Evolutionary conservation across 1,140 invertebrate species (phyloP).

Genomic region (Bilobella aurantiaca): DNA sequence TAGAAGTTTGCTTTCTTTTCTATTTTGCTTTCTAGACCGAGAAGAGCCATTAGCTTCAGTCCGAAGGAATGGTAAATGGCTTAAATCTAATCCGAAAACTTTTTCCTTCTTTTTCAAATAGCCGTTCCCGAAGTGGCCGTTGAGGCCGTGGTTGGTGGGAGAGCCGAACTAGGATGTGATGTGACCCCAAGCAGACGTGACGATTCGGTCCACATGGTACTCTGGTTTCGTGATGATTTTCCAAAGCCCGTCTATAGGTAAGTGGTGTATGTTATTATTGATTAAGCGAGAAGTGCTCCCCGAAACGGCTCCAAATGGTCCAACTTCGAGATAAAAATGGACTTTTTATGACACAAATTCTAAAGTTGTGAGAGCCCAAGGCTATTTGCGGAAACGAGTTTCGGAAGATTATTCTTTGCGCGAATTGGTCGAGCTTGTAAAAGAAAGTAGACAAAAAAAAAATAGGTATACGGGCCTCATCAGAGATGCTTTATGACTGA

Average conservation of each 20-base stretch:
- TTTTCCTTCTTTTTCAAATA: constrained; percentile 36
- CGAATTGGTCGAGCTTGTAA: too few relatives aligned
- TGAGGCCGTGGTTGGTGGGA: constrained; percentile 65
- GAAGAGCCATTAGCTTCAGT: not conserved
- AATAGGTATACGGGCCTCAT: too few relatives aligned
- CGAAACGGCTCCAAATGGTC: too few relatives aligned
- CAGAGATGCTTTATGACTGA: too few relatives aligned
- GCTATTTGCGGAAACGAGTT: too few relatives aligned
- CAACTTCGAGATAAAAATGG: too few relatives aligned
- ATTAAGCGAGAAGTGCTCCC: not conserved
- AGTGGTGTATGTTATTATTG: constrained; percentile 37
- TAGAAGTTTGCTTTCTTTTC: not conserved
- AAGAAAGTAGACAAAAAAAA: too few relatives aligned
- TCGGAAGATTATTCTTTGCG: too few relatives aligned
- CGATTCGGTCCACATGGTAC: constrained; percentile 76
- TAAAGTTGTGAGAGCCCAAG: too few relatives aligned
- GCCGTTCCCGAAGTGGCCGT: constrained; percentile 59
- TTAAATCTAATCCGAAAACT: constrained; percentile 3
- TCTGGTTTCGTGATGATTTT: constrained; percentile 77
- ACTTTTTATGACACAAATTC: too few relatives aligned
- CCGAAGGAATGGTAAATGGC: not conserved
- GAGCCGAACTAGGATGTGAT: constrained; percentile 71
- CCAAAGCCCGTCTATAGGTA: constrained; percentile 78
- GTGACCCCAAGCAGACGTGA: constrained; percentile 59
- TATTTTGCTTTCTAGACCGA: not conserved